Evolutionary conservation across 2,797 vertebrate genomes (phyloP).

Genomic region (Parauchenoglanis punctatus): DNA sequence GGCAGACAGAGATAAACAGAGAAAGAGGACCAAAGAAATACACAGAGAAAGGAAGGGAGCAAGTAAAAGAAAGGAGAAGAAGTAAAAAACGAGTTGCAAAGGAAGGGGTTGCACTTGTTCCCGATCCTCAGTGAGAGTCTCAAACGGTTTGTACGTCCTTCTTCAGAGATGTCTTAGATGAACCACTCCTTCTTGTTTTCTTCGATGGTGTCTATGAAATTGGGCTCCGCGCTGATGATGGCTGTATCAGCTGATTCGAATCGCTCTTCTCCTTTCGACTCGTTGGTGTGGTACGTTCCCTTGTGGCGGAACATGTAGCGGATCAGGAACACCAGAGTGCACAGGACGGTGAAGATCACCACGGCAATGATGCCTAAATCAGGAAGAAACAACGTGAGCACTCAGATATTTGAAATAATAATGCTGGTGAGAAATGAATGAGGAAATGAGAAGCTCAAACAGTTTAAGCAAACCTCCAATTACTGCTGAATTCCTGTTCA

Average conservation of each 20-base stretch:
- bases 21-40: slow-evolving; percentile 17
- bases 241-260: slow-evolving; percentile 86
- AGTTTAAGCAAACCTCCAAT: slow-evolving; percentile 82
- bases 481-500: slow-evolving; percentile 98
- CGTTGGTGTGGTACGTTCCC: slow-evolving; percentile 98
- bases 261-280: slow-evolving; percentile 89
- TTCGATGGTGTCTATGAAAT: slow-evolving; percentile 95
- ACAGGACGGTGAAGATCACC: slow-evolving; percentile 98
- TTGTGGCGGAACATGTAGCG: slow-evolving; percentile 99
- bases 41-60: background rate
- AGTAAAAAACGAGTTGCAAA: background rate
- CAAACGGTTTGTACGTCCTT: slow-evolving; percentile 39
- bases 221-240: slow-evolving; percentile 93
- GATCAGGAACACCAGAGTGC: slow-evolving; percentile 95
- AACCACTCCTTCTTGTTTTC: slow-evolving; percentile 99
- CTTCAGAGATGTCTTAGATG: slow-evolving; percentile 76
- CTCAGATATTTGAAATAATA: background rate
- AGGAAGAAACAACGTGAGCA: background rate
- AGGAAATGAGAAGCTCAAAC: background rate
- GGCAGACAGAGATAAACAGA: background rate
- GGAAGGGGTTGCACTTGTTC: slow-evolving; percentile 4
- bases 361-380: slow-evolving; percentile 90
- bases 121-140: slow-evolving; percentile 46
- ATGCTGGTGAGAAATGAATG: background rate
- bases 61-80: background rate